A percentile compares a stretch with the other conserved stretches of the same genome.
Conservation (phyloP, 2,797 vertebrate species). For the Acestrorhynchus altus region DNA sequence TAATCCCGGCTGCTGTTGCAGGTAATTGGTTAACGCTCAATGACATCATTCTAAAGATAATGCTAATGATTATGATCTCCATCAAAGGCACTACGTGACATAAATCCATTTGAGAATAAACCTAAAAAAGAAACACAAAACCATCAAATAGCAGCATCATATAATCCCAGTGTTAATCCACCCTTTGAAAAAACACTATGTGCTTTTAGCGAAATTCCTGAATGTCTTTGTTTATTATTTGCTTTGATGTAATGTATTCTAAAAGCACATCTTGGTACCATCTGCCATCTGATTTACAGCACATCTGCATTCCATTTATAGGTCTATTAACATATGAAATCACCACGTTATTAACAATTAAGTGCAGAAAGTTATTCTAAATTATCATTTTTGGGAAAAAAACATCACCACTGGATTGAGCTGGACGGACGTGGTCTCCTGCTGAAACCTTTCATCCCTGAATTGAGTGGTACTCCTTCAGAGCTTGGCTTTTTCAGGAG, state of each 20-base stretch:
- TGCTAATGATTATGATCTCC: neutral
- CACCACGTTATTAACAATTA: neutral
- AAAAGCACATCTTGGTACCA: neutral
- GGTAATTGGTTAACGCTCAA: neutral
- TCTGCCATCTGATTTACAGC: neutral
- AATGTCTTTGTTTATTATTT: neutral
- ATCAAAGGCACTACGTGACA: neutral
- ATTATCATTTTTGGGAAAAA: neutral
- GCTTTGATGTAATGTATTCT: neutral
- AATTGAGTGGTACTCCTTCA: slow-evolving; percentile 67
- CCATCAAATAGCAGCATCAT: neutral
- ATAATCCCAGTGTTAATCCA: neutral
- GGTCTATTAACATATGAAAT: neutral
- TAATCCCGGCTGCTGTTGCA: neutral
- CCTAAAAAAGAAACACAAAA: neutral
- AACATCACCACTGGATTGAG: neutral
- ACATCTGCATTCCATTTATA: neutral
- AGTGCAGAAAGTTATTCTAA: neutral
- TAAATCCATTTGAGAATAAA: neutral
- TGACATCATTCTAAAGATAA: neutral
- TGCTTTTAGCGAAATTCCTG: neutral
- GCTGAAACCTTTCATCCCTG: neutral
- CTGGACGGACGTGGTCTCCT: neutral
- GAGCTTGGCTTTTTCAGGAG: slow-evolving; percentile 88
- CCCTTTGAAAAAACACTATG: neutral